Evolutionary conservation across 2,888 invertebrate species (phyloP), one percentile per base, ranked within the genome.

Genomic region (Drosophila limbata): DNA sequence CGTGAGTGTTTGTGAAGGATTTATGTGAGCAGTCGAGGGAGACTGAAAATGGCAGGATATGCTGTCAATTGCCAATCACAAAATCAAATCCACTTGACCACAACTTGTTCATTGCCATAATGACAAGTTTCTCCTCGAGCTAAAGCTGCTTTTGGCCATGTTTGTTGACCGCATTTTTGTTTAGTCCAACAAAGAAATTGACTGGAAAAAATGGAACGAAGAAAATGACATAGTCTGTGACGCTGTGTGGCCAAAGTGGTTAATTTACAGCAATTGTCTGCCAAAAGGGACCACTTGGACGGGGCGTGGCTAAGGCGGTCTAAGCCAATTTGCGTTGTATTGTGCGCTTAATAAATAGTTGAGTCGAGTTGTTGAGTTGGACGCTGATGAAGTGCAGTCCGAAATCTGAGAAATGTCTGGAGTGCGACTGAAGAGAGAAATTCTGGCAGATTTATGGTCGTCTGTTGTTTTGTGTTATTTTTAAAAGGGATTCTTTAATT

Each of bases 271-370:
- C 68, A 61, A 50, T 71, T 70, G 66, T 70, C 51, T 51, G 73
- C 52, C 71, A 48, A 44, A 51, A 37, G 51, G 55, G 48, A 45
- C 65, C 44, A 53, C 59, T 53, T 19, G 53, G 13, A 56, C 10
- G 55, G 55, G 69, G 65, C 69, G 69, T 63, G 64, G 9, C 64
- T 28, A 56, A 57, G 71, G 74, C 69, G 72, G 59, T 63, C 64
- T 72, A 56, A 76, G 79, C 79, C 78, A 86, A 84, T 84, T 84
- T 84, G 72, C 50, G 33, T 59, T 53, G 19, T 63, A 84, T 84
- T 86, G 84, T 86, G 45, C 84, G 71, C 62, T 73, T 86, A 83
- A 81, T 86, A 84, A 81, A 86, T 83, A 80, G 79, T 84, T 79
- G 55, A 66, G 62, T 55, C 61, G 62, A 44, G 37, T 44, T 69